Conservation (phyloP, 2,888 invertebrate genomes). For the Spilarctia lutea region DNA sequence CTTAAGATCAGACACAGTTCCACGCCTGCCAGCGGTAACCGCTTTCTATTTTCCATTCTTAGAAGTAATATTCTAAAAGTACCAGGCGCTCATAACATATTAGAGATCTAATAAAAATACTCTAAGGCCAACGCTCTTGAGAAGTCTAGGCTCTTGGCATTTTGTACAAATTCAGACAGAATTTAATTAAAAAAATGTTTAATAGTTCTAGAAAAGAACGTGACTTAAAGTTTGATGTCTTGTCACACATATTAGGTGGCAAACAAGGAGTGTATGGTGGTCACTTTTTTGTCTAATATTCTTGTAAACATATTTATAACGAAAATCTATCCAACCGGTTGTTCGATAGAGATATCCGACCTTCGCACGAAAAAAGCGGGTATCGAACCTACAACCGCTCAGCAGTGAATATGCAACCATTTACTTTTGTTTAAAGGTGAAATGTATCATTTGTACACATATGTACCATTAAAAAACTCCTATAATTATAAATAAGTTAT, state of each 20-base stretch:
- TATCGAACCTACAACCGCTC: too few species aligned
- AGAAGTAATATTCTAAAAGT: neutral
- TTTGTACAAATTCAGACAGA: neutral
- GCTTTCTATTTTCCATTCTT: neutral
- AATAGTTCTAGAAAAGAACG: neutral
- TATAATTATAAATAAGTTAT: too few species aligned
- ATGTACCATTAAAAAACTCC: too few species aligned
- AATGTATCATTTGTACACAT: too few species aligned
- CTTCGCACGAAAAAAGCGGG: too few species aligned
- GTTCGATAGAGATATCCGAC: too few species aligned
- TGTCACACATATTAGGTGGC: neutral
- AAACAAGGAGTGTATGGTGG: neutral
- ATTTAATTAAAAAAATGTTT: slow-evolving; percentile 1
- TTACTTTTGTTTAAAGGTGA: too few species aligned
- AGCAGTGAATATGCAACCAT: too few species aligned
- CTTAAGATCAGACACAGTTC: neutral
- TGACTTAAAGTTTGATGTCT: neutral
- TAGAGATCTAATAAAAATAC: neutral
- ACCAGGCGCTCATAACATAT: neutral
- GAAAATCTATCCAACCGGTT: too few species aligned
- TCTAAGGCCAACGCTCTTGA: neutral
- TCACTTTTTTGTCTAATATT: neutral
- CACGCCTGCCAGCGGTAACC: neutral
- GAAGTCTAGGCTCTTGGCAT: slow-evolving; percentile 1
- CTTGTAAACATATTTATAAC: too few species aligned